Base-by-base conservation (phyloP, 2,797 vertebrate genomes). In the Lindbergichthys nudifrons region DNA sequence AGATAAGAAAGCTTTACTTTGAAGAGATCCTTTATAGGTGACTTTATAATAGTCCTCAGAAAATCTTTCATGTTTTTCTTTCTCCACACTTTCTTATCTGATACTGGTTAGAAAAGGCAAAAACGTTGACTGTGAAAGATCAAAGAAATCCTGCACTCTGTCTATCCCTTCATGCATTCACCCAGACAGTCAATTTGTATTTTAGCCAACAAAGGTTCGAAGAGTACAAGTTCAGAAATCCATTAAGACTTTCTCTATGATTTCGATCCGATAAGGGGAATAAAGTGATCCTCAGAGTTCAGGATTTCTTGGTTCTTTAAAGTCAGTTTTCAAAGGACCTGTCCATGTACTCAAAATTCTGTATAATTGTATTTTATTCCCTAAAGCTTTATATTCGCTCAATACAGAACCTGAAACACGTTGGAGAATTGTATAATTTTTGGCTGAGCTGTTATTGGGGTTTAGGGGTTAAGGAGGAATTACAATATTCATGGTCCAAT, bases 341-440 rank as follows among this genome's bases (percentile, higher is more conserved):
- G 36, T 41, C 3, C 1, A 43, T 36, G 32, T 36, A 36, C 32
- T 36, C 6, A 9, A 9, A 36, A 36, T 36, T 36, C 32, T 1
- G 32, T 51, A 36, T 51, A 52, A 67, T 68, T 58, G 59, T 7
- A 67, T 68, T 62, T 66, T 7, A 45, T 61, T 75, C 45, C 53
- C 61, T 56, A 5, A 54, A 53, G 68, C 48, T 53, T 65, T 18
- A 60, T 18, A 54, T 19, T 36, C 45, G 74, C 46, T 41, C n/a
- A 14, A 56, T 54, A 68, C 26, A 62, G 54, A 69, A 39, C 10
- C 53, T 61, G 43, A 23, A 63, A 69, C 70, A 63, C 41, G 3
- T 50, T 18, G 21, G 48, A 57, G 46, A 50, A 48, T 12, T 69
- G 41, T 32, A 57, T 39, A 14, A 39, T 62, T 46, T 45, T 52